Evolutionary conservation across 1,140 invertebrate genomes (phyloP), one percentile per base, ranked within the genome.

Genomic region (Hylyphantes graminicola): DNA sequence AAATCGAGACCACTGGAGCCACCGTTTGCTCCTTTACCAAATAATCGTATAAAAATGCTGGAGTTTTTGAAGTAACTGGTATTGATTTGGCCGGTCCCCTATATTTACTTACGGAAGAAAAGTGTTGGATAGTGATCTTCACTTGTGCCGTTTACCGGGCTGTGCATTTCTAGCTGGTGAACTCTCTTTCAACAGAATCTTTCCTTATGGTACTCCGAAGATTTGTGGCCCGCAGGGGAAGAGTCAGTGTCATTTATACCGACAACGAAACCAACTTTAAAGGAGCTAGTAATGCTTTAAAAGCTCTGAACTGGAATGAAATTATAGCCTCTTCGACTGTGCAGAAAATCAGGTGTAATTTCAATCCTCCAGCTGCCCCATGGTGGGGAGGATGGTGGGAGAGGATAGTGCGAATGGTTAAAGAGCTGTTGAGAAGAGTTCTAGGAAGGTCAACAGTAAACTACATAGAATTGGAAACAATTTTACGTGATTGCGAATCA

Each of bases 71-170:
- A 73, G 35, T 82, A 15, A n/a, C 68, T 4, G 57, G 57, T 0
- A 59, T 64, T n/a, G 79, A 73, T 21, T 63, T 82, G 15, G 67
- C 68, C 10, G 68, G 79, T 0, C 68, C 68, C 12, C 57, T 82
- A 7, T 57, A 19, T n/a, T 67, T 80, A 57, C 68, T 35, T n/a
- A 13, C 35, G 68, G 65, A 35, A 19, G 9, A 35, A 55, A 70
- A 79, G 21, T 64, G 51, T 6, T 70, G 77, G 77, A 79, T 68
- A 12, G 53, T 53, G 19, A 7, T 79, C 5, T 79, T 59, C 15
- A 70, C 65, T 15, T 70, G 64, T n/a, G 77, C 77, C 0, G 76
- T 78, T 13, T 78, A 67, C n/a, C 13, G 63, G 6, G 48, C 63
- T n/a, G 59, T 78, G 6, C 65, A 70, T 59, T 21, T 80, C 5